These are phyloP conservation scores for Astur gentilis DNA, from an alignment of 2,113 vertebrate genomes.

Conservation along the genomic window DNA sequence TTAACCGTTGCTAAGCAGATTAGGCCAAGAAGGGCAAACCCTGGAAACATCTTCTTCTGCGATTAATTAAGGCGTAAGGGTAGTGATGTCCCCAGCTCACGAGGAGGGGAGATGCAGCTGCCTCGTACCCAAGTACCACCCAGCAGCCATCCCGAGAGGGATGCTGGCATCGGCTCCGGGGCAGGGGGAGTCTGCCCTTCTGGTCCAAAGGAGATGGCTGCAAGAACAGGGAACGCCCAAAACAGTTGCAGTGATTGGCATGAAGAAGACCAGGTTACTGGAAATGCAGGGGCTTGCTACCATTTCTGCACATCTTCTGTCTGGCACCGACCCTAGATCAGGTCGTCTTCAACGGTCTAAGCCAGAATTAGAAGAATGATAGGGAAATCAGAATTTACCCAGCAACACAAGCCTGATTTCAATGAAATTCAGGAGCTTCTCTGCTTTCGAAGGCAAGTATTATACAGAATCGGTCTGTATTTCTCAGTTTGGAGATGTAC, in stretches of 20 bases:
- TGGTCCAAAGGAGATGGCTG: neutral
- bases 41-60: neutral
- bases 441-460: neutral
- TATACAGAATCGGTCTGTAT: neutral
- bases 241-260: too few relatives aligned
- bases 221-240: neutral
- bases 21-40: neutral
- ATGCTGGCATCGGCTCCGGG: neutral
- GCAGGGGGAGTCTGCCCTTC: neutral
- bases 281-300: neutral
- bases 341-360: accelerated
- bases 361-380: too few relatives aligned
- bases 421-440: neutral
- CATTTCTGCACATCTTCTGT: neutral
- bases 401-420: neutral
- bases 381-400: neutral
- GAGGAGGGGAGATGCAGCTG: too few relatives aligned
- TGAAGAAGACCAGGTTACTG: neutral
- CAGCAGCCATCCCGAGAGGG: neutral
- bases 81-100: too few relatives aligned
- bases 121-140: too few relatives aligned
- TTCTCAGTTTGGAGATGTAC: neutral
- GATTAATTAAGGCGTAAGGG: neutral
- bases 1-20: neutral
- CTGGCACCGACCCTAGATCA: neutral